phyloP scores from a whole-genome alignment of 2,113 vertebrate species.

The Microtus ochrogaster region DNA sequence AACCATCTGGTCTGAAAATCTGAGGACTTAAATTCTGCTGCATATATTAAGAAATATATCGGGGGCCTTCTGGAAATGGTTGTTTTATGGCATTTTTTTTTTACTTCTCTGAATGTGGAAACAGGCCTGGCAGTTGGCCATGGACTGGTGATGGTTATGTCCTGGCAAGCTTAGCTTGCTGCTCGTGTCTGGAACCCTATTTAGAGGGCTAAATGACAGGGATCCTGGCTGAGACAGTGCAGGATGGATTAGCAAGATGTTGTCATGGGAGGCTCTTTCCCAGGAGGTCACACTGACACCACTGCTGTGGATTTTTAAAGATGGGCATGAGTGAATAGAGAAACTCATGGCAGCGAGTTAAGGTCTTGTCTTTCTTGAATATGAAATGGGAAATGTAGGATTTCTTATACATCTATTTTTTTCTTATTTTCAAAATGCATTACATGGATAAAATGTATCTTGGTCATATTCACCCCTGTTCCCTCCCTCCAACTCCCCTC shows the following conservation, averaged over 20 bases:
- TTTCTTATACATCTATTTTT: background rate
- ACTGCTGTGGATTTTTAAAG: background rate
- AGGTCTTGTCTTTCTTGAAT: background rate
- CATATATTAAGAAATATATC: conserved; percentile 46
- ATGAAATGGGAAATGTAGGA: background rate
- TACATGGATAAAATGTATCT: background rate
- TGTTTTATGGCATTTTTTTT: background rate
- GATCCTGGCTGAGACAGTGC: background rate
- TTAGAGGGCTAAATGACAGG: background rate
- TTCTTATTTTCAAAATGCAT: background rate
- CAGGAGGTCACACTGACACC: background rate
- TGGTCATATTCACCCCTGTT: background rate
- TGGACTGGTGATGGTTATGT: background rate
- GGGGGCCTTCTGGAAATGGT: conserved; percentile 41
- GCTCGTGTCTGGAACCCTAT: background rate
- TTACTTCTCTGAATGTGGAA: conserved; percentile 24
- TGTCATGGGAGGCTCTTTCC: background rate
- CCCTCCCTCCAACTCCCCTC: background rate
- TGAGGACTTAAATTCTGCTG: conserved; percentile 59
- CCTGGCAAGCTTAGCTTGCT: background rate
- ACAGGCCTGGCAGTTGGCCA: background rate
- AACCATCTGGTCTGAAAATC: conserved; percentile 71
- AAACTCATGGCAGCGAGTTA: background rate
- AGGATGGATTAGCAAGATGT: background rate
- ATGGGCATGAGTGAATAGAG: background rate